These are phyloP conservation scores for Pampusana beccarii DNA, from an alignment of 2,113 vertebrate species.

Conservation along the genomic window DNA sequence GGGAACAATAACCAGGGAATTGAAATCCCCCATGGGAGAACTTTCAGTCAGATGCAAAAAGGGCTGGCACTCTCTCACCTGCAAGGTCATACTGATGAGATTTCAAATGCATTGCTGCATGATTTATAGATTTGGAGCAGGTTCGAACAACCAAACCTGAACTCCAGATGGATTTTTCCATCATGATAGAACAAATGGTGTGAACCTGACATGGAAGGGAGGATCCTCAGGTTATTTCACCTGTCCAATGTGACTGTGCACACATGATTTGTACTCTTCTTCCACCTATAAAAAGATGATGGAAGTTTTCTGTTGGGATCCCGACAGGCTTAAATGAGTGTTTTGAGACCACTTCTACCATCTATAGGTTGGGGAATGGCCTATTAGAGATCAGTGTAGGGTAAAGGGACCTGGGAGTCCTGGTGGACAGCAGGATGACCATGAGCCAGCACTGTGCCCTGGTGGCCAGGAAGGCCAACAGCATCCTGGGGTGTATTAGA, in stretches of 20 bases:
- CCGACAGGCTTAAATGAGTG: neutral
- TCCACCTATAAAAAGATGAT: neutral
- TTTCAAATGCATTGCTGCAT: accelerated
- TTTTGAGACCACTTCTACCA: neutral
- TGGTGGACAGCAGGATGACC: too few species aligned
- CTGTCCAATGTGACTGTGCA: neutral
- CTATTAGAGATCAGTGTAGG: too few species aligned
- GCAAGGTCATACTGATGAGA: neutral
- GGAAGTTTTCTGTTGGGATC: neutral
- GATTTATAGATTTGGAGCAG: neutral
- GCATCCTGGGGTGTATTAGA: too few species aligned
- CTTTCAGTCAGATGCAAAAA: neutral
- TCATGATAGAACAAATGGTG: neutral
- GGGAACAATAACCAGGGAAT: neutral
- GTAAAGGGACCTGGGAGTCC: too few species aligned
- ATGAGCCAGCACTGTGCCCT: too few species aligned
- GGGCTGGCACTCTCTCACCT: neutral
- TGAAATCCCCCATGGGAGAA: neutral
- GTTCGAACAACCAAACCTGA: neutral
- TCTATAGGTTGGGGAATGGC: too few species aligned
- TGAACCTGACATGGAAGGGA: neutral
- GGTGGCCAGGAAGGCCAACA: too few species aligned
- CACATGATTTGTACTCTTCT: neutral
- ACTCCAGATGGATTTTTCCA: neutral
- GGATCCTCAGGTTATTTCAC: neutral